Evolutionary conservation across 2,113 vertebrate species (phyloP).

Genomic region (Eurypyga helias): DNA sequence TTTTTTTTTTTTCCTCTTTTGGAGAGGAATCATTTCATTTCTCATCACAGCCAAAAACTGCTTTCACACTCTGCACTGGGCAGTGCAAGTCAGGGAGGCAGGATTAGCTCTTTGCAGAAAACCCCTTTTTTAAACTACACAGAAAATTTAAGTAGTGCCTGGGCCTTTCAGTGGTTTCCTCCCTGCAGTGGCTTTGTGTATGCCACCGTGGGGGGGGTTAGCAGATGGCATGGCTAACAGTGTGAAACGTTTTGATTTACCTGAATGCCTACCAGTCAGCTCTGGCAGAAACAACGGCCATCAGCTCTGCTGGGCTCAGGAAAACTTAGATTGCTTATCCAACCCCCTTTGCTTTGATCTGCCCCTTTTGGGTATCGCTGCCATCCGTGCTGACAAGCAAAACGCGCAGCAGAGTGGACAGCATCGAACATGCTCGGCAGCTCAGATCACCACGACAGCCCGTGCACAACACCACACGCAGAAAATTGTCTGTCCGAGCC

Average conservation of each 20-base stretch:
- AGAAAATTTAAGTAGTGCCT: accelerated
- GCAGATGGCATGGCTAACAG: background rate
- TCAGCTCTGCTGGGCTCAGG: background rate
- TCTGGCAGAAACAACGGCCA: background rate
- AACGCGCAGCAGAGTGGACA: background rate
- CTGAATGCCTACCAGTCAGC: background rate
- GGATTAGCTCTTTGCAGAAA: background rate
- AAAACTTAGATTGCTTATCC: background rate
- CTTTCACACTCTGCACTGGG: background rate
- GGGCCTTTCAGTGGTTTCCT: background rate
- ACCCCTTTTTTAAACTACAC: background rate
- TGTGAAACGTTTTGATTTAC: background rate
- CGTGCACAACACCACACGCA: too few species aligned
- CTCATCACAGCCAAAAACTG: background rate
- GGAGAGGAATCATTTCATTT: background rate
- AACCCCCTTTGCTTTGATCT: background rate
- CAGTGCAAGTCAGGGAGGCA: background rate
- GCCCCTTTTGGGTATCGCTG: background rate
- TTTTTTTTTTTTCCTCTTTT: background rate
- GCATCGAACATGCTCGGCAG: background rate
- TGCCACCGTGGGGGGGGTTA: accelerated
- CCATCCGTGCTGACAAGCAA: background rate
- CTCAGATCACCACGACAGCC: background rate
- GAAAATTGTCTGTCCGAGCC: accelerated
- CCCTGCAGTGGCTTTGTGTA: background rate